A percentile compares a stretch with the other conserved stretches of the same genome.
phyloP scores from a whole-genome alignment of 2,113 vertebrate genomes.

The Percina caprodes region DNA sequence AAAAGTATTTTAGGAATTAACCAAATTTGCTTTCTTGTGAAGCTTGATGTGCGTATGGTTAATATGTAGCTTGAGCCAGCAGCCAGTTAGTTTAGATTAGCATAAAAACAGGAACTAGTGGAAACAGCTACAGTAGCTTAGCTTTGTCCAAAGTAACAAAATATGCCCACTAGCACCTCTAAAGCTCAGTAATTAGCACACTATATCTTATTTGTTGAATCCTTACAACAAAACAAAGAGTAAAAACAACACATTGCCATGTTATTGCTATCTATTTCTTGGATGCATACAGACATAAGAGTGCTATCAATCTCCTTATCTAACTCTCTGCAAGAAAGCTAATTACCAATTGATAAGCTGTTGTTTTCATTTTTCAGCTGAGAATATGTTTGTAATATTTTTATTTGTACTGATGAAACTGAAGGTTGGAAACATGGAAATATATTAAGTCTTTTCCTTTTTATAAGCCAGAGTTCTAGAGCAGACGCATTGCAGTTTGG shows the following conservation, averaged over 20 bases:
- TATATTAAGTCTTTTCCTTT: slow-evolving; percentile 15
- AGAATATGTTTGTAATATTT: background rate
- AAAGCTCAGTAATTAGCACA: background rate
- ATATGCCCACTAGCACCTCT: background rate
- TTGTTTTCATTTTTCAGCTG: background rate
- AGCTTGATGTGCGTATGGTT: background rate
- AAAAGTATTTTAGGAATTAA: background rate
- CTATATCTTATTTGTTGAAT: background rate
- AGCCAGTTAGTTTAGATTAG: background rate
- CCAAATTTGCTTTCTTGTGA: background rate
- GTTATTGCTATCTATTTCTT: background rate
- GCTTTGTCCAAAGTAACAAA: background rate
- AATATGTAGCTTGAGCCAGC: background rate
- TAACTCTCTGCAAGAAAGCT: background rate
- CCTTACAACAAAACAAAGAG: background rate
- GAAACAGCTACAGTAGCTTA: background rate
- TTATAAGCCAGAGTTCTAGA: background rate
- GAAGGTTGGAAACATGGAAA: background rate
- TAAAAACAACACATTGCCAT: background rate
- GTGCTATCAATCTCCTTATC: background rate
- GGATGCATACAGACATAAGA: background rate
- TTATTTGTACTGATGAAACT: background rate
- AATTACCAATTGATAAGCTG: background rate
- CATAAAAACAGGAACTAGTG: background rate
- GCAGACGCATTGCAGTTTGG: slow-evolving; percentile 11